Conservation (phyloP, 2,888 invertebrate genomes). For the Lapara coniferarum region DNA sequence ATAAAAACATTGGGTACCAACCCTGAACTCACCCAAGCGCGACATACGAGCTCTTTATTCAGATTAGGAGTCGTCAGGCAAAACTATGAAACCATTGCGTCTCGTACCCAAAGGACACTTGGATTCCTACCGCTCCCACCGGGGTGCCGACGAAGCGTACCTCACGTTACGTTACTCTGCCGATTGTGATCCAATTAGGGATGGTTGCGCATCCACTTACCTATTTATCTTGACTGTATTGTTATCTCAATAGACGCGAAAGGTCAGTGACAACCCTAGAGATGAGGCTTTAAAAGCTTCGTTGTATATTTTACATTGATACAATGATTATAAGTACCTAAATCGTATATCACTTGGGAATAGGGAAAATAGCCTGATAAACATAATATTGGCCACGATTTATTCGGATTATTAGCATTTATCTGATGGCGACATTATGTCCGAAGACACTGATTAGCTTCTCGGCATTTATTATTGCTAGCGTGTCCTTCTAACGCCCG, state of each 20-base stretch:
- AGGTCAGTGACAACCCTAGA: slow-evolving; percentile 44
- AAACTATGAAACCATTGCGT: slow-evolving; percentile 55
- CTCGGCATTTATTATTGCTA: background rate
- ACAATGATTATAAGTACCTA: background rate
- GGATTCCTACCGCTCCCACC: slow-evolving; percentile 54
- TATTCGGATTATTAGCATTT: slow-evolving; percentile 20
- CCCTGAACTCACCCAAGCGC: background rate
- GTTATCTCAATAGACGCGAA: slow-evolving; percentile 51
- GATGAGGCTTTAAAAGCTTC: slow-evolving; percentile 40
- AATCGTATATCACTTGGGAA: slow-evolving; percentile 7
- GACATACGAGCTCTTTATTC: slow-evolving; percentile 37
- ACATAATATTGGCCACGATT: slow-evolving; percentile 15
- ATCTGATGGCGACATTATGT: slow-evolving; percentile 18
- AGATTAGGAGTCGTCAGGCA: slow-evolving; percentile 46
- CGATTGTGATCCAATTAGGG: slow-evolving; percentile 80
- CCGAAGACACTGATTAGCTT: slow-evolving; percentile 14
- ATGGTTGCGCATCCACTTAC: slow-evolving; percentile 72
- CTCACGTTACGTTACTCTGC: slow-evolving; percentile 60
- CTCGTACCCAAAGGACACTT: slow-evolving; percentile 52
- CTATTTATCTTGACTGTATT: slow-evolving; percentile 73
- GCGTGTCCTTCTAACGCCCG: background rate
- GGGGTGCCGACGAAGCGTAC: slow-evolving; percentile 58
- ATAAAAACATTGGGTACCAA: background rate
- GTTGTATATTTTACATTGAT: background rate
- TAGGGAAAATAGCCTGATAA: slow-evolving; percentile 15